Evolutionary conservation across 2,888 invertebrate genomes (phyloP).

Genomic region (Tryphoninae sp.): DNA sequence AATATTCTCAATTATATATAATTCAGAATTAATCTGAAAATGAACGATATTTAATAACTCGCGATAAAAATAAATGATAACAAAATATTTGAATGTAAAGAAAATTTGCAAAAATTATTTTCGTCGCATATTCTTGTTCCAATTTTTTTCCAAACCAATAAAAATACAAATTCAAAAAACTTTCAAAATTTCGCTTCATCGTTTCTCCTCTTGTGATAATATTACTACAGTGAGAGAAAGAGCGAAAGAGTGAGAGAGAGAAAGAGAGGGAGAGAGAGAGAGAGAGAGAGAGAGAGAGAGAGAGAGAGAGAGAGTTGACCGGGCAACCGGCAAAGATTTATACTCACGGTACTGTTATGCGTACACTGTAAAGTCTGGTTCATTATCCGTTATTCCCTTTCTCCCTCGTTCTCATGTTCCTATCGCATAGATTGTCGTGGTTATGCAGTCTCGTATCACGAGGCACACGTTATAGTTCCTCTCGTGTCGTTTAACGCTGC

Average conservation of each 20-base stretch:
- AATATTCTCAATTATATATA: no score
- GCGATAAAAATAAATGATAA: no score
- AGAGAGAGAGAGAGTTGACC: background rate
- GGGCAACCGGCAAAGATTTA: slow-evolving; percentile 28
- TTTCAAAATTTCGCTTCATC: no score
- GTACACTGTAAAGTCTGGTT: slow-evolving; percentile 30
- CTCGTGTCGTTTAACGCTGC: background rate
- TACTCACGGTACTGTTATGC: slow-evolving; percentile 23
- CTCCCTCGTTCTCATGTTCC: slow-evolving; percentile 30
- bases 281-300: background rate
- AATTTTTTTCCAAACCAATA: no score
- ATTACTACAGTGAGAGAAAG: background rate
- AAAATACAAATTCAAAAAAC: no score
- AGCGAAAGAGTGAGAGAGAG: background rate
- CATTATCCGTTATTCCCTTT: slow-evolving; percentile 31
- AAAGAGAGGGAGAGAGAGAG: background rate
- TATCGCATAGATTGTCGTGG: slow-evolving; percentile 43
- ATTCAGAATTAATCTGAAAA: no score
- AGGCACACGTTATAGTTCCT: background rate
- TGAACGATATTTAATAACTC: no score
- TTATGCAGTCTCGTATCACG: slow-evolving; percentile 30
- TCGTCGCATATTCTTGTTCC: no score
- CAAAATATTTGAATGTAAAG: no score
- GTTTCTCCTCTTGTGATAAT: no score
- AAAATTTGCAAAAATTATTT: no score